Base-by-base conservation (phyloP, 2,113 vertebrate genomes). In the Cyanocitta stelleri region DNA sequence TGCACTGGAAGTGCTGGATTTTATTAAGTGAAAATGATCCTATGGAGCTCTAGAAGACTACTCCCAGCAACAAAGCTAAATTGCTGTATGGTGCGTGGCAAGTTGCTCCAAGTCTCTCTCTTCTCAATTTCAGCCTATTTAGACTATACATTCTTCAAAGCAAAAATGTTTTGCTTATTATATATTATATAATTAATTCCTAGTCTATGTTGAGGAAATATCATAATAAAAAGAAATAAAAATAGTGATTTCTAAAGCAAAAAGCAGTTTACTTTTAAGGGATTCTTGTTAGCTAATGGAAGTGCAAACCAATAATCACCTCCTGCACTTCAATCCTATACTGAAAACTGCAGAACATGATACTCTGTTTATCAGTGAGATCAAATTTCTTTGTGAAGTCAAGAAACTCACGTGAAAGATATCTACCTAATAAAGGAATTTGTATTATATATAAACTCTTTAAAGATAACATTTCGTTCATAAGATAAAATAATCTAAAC, bases 11-110 rank as follows among this genome's bases (percentile, higher is more conserved):
- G 64, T 86, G 56, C 72, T 93, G 90, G 68, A 63, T 92, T 93
- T 69, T 90, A 89, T 89, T 92, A 93, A 63, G 52, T 92, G 89
- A 92, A 95, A 92, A 83, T 24, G 51, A 93, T 76, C 91, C 51
- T 80, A 6, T 35, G 26, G 83, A 75, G 37, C 37, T 87, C 46
- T 15, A 76, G 35, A 92, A 49, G 12, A 32, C 12, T 39, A 77
- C 39, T 75, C 67, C 17, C 39, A 54, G n/a, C 29, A 58, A 46
- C 19, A 69, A 35, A 52, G 74, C 56, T 88, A 52, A 35, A 41
- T 66, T 73, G 44, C 30, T 63, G 11, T 18, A 55, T 3, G 3
- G 18, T 79, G 35, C 22, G 1, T 44, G 73, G 46, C 37, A 52
- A 67, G 52, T 30, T 76, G 14, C 16, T 63, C 51, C 48, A 63